Percentiles rank a stretch among this genome's conserved stretches.
These are phyloP conservation scores for Cephus rjabovi DNA, from an alignment of 2,888 invertebrate species.

Conservation along the genomic window DNA sequence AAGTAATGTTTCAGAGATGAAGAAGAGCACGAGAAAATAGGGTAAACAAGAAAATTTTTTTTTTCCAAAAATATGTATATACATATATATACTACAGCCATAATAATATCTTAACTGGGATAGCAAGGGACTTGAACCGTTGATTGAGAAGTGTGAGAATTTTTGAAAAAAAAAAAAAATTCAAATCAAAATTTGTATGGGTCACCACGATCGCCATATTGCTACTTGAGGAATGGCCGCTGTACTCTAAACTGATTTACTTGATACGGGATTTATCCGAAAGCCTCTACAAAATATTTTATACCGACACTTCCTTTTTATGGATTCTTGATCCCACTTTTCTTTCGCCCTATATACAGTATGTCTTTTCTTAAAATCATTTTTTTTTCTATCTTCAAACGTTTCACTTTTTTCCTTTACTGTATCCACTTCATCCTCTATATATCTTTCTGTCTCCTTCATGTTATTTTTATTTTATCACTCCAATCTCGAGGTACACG, in stretches of 20 bases:
- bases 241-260: background rate
- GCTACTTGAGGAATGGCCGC: background rate
- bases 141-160: background rate
- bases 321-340: background rate
- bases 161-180: too few relatives aligned
- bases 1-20: constrained; percentile 11
- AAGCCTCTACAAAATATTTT: background rate
- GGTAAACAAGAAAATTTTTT: background rate
- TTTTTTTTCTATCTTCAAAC: background rate
- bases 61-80: background rate
- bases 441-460: background rate
- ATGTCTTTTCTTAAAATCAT: background rate
- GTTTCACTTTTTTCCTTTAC: background rate
- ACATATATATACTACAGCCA: background rate
- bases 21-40: background rate
- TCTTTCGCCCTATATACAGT: background rate
- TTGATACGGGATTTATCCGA: constrained; percentile 21
- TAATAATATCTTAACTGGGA: background rate
- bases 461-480: constrained; percentile 30
- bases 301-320: background rate
- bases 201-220: background rate
- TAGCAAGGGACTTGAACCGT: too few relatives aligned
- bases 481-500: constrained; percentile 11
- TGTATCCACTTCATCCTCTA: background rate
- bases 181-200: background rate